Evolutionary conservation across 2,888 invertebrate species (phyloP), one percentile per base, ranked within the genome.

Genomic region (Brenthis daphne): DNA sequence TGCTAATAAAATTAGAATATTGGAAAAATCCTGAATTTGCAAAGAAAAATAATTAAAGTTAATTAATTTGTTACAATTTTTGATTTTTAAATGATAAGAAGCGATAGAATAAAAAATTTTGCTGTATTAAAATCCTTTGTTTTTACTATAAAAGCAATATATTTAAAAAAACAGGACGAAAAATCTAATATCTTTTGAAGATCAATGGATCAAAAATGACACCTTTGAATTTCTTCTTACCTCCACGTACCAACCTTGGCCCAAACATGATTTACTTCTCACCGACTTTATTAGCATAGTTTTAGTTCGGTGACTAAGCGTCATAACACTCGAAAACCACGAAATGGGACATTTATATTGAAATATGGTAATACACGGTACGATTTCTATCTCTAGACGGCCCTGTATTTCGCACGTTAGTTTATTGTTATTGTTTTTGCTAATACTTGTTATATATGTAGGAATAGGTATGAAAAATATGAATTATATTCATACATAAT

Each of bases 221-320:
- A 8, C 37, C 37, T 43, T 20, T 8, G 37, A n/a, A 13, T 8
- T 69, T 65, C 54, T 63, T 76, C 73, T 71, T 73, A 79, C 70
- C 71, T 81, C 82, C 73, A 55, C 60, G 68, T 20, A 0, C 57
- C 80, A 84, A 87, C 88, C 87, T 87, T 88, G 88, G 84, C 80
- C 77, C 76, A 76, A 76, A 76, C 76, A 81, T 88, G 87, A 87
- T 88, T 89, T 88, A 88, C 85, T 85, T 81, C 77, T 77, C 77
- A 73, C 74, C 73, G 74, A 75, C 74, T 75, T 77, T 77, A 86
- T 88, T 88, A 84, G 76, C 85, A 86, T 87, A 85, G 80, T 76
- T 75, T 75, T 71, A 77, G 78, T 80, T 82, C 77, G 82, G 81
- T 88, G 87, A 87, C 85, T 87, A 86, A 87, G 80, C 76, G 82